phyloP scores from a whole-genome alignment of 2,888 invertebrate genomes.

The Sussaba pulchella region DNA sequence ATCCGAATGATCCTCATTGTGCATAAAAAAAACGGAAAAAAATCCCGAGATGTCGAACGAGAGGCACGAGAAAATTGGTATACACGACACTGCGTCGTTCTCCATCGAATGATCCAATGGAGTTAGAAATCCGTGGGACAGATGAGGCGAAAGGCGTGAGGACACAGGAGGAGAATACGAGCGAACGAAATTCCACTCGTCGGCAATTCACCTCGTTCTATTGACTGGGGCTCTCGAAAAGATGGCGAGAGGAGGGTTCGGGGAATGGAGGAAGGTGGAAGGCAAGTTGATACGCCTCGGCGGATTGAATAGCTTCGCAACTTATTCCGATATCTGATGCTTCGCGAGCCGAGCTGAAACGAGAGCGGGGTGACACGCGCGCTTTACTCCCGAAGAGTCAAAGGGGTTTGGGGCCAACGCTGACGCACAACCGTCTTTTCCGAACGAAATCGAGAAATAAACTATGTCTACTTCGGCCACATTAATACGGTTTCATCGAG shows the following conservation, averaged over 20 bases:
- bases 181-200: slow-evolving; percentile 29
- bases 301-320: slow-evolving; percentile 56
- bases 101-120: slow-evolving; percentile 38
- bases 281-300: slow-evolving; percentile 52
- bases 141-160: slow-evolving; percentile 8
- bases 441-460: slow-evolving; percentile 18
- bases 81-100: slow-evolving; percentile 16
- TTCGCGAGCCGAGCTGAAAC: slow-evolving; percentile 21
- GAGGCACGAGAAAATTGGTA: slow-evolving; percentile 30
- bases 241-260: slow-evolving; percentile 20
- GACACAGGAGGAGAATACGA: slow-evolving; percentile 8
- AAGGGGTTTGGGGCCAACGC: neutral
- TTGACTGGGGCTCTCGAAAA: slow-evolving; percentile 39
- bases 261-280: too few species aligned
- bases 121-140: slow-evolving; percentile 29
- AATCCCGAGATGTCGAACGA: slow-evolving; percentile 9
- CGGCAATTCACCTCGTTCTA: slow-evolving; percentile 43
- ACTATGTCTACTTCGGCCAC: slow-evolving; percentile 10
- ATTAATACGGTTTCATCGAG: slow-evolving; percentile 14
- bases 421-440: slow-evolving; percentile 39
- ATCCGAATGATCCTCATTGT: neutral
- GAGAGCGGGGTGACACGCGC: slow-evolving; percentile 11
- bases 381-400: neutral
- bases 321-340: slow-evolving; percentile 62
- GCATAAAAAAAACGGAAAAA: too few species aligned